Base-by-base conservation (phyloP, 2,113 vertebrate species). In the Myrmecobius fasciatus region DNA sequence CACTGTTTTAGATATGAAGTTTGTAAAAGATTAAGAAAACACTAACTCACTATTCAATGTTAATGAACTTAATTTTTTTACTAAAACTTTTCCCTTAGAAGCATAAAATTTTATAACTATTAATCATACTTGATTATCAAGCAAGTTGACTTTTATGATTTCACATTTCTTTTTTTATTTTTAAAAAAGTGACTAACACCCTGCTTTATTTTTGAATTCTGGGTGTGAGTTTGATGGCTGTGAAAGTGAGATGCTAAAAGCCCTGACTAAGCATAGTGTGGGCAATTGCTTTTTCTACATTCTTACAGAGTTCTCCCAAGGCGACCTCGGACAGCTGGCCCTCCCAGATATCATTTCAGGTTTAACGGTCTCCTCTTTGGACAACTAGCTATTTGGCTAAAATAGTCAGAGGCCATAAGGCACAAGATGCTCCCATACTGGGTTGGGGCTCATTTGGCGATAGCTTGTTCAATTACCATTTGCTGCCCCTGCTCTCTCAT, bases 311-410 rank as follows among this genome's bases (percentile, higher is more conserved):
- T 83, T 83, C 89, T n/a, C 2, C 48, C 93, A 90, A 36, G 90
- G 52, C 83, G 52, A 28, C 14, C 28, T 75, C 52, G 49, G 54
- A 43, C 67, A 83, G 67, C 67, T 83, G 67, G n/a, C 67, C n/a
- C 47, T 25, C 26, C 22, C n/a, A 53, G 0, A 9, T 0, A 1
- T 53, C 25, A 3, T n/a, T 88, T 12, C 0, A 47, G 36, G 24
- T 54, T 31, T 75, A 51, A 83, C 46, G 3, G 12, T 88, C 48
- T 43, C 56, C 17, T 36, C 25, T 14, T 48, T n/a, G 92, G 46
- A 53, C 3, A 4, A 48, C 22, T 9, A 46, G 8, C 24, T 24
- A 0, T 52, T 43, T 83, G 67, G 67, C n/a, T 83, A 83, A 83
- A 22, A 43, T 25, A 12, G 24, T n/a, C 48, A 83, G 54, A 22